These are phyloP conservation scores for Tachysurus vachellii DNA, from an alignment of 2,113 vertebrate genomes.

Conservation along the genomic window DNA sequence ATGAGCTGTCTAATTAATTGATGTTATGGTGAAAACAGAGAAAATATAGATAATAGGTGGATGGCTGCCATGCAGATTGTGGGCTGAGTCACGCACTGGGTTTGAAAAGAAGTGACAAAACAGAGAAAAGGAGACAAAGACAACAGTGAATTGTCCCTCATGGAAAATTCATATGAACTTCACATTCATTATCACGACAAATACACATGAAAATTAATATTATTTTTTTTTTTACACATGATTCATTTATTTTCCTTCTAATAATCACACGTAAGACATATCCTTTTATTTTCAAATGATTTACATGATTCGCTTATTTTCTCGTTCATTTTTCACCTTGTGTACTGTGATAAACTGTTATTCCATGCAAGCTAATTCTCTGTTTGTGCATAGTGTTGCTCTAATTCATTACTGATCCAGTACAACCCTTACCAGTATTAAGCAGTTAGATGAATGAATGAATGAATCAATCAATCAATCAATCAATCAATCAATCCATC, in stretches of 20 bases:
- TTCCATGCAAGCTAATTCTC: background rate
- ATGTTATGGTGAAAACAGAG: slow-evolving; percentile 60
- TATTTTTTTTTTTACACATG: background rate
- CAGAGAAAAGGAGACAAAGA: background rate
- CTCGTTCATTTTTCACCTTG: background rate
- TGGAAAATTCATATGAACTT: background rate
- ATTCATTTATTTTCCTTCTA: background rate
- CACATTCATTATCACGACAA: background rate
- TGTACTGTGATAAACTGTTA: background rate
- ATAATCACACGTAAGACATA: no score
- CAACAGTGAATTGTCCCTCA: background rate
- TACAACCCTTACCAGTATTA: background rate
- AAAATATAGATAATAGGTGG: slow-evolving; percentile 56
- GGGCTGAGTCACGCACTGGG: slow-evolving; percentile 56
- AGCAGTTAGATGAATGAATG: background rate
- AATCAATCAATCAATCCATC: no score
- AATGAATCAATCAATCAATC: background rate
- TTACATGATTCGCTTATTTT: background rate
- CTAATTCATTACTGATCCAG: background rate
- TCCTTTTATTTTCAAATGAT: no score
- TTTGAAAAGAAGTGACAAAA: slow-evolving; percentile 38
- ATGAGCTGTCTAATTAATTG: slow-evolving; percentile 56
- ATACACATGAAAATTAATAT: background rate
- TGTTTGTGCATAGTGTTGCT: background rate
- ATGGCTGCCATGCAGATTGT: slow-evolving; percentile 35